These are phyloP conservation scores for Tautogolabrus adspersus DNA, from an alignment of 2,113 vertebrate genomes.

Conservation along the genomic window DNA sequence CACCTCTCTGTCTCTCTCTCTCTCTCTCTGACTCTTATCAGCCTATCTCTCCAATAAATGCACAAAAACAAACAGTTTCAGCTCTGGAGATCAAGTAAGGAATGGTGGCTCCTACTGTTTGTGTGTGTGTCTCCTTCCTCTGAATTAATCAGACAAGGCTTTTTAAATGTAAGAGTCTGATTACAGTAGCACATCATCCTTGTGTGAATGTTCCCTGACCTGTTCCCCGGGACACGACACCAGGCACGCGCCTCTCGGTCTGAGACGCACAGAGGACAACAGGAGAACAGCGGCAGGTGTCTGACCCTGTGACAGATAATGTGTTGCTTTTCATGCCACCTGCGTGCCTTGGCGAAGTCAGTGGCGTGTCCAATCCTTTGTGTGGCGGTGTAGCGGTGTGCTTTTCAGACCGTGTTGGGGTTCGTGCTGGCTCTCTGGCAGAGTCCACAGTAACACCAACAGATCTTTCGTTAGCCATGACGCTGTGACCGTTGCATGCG, in stretches of 20 bases:
- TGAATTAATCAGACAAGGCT: constrained; percentile 43
- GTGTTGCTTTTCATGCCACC: constrained; percentile 28
- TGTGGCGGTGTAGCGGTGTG: constrained; percentile 12
- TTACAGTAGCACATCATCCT: constrained; percentile 28
- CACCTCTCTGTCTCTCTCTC: too few species aligned
- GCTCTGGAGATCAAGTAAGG: too few species aligned
- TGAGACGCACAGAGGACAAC: constrained; percentile 7
- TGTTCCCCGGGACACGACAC: background rate
- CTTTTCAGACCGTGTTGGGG: constrained; percentile 8
- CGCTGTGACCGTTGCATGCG: background rate
- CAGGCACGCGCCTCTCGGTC: background rate
- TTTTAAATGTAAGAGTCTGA: constrained; percentile 33
- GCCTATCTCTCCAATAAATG: too few species aligned
- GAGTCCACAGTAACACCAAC: background rate
- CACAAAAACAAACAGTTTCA: too few species aligned
- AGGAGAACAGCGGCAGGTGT: constrained; percentile 41
- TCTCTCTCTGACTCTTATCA: too few species aligned
- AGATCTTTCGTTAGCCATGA: constrained; percentile 14
- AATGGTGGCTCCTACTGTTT: too few species aligned
- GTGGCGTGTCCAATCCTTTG: constrained; percentile 7
- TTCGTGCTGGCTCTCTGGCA: background rate
- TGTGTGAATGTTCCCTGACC: constrained; percentile 2
- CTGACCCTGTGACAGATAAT: constrained; percentile 3
- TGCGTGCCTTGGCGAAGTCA: constrained; percentile 7
- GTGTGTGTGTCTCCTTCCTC: background rate